Evolutionary conservation across 2,888 invertebrate genomes (phyloP), one percentile per base, ranked within the genome.

Genomic region (Drosophila ezoana): DNA sequence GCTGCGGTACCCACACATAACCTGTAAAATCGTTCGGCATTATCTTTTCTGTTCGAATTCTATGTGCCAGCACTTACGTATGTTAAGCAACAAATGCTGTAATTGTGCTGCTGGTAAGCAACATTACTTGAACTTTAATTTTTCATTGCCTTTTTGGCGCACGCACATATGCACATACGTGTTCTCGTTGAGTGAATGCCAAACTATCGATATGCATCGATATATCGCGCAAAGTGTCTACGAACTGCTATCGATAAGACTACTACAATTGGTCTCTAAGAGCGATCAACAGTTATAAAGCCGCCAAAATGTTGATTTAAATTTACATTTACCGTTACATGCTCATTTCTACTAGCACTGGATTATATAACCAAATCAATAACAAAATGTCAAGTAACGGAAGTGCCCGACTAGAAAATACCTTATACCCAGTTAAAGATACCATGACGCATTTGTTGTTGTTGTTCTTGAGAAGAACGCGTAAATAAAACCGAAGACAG

Each of bases 1-100:
- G 49, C 53, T 44, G 60, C 54, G 28, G 54, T 60, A 32, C 47
- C 65, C 52, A 41, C 66, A 51, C 76, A 76, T 76, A 77, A 77
- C 76, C 74, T 77, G 60, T 13, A 63, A 51, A 37, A 14, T 20
- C 13, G 13, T n/a, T n/a, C 5, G 9, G 16, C 1, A 3, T 18
- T 4, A 10, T 16, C 1, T 28, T n/a, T n/a, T 23, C 14, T 28
- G 1, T 10, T 23, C 4, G 8, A 4, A 3, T 10, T 0, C 1
- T 3, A 8, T 33, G 14, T 41, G 6, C 20, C 6, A 53, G 6
- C 13, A 57, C 56, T 76, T 57, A 72, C 75, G 56, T 76, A 41
- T 33, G 57, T 67, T 41, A 75, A 53, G 63, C 68, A 40, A 44
- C 43, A 9, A 28, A 43, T 51, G 38, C 13, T 51, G 8, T 32